Evolutionary conservation across 2,888 invertebrate genomes (phyloP), one percentile per base, ranked within the genome.

Genomic region (Cryptus viduatorius): DNA sequence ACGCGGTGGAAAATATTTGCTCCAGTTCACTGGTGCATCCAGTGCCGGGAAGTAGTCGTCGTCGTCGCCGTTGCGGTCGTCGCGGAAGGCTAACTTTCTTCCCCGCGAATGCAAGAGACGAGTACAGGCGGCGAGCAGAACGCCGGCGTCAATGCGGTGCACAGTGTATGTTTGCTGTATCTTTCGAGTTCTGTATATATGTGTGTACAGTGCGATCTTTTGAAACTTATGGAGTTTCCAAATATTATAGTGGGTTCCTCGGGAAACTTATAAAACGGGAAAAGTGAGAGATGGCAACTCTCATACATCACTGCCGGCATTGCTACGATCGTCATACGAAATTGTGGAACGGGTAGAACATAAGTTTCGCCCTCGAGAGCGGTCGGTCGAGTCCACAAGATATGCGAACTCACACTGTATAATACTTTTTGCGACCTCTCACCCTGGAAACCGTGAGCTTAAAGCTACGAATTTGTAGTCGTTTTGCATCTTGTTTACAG

Each of bases 1-100:
- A 82, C 79, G 79, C 42, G 69, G 76, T 56, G 82, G 85, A 85
- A 86, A 86, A 85, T 85, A 77, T 86, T 85, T 82, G 85, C 82
- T 68, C 85, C 83, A 86, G 85, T 87, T 86, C 64, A 78, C 69
- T 77, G 53, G 14, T 37, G 24, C 37, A 24, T 37, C 37, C 42
- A 71, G 44, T 10, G 19, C 53, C 50, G 50, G 37, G 53, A 61
- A 65, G 50, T 78, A 73, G 80, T 78, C 73, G 80, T 79, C 73
- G 80, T 79, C 73, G 78, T 83, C 72, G 77, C 42, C 53, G 59
- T 56, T 19, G 53, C 29, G 5, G 37, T 56, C 56, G 56, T 56
- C 56, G 56, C 56, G 42, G 42, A 77, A 48, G 56, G 48, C 77
- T 42, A 68, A 77, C 53, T 67, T 67, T 67, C 53, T 77, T 53